These are phyloP conservation scores for Melanotaenia maccullochi DNA, from an alignment of 2,797 vertebrate genomes.

Conservation along the genomic window DNA sequence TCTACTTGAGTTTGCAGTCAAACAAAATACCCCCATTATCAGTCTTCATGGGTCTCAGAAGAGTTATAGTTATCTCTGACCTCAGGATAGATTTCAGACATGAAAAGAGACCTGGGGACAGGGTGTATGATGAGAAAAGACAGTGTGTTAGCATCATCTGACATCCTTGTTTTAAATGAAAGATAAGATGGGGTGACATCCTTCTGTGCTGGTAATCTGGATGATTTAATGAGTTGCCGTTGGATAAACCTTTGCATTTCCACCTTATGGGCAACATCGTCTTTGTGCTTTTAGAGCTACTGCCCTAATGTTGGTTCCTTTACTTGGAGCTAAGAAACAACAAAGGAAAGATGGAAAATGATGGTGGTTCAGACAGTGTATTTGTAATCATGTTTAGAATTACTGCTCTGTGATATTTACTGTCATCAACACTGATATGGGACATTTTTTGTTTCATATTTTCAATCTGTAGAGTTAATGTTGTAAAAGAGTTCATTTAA, in stretches of 20 bases:
- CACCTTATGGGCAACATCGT: constrained; percentile 25
- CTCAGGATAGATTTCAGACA: constrained; percentile 44
- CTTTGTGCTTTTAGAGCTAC: constrained; percentile 13
- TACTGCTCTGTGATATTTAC: constrained; percentile 14
- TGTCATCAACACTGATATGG: constrained; percentile 7
- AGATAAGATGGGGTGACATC: constrained; percentile 67
- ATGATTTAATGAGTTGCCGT: constrained; percentile 61
- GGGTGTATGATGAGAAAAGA: constrained; percentile 58
- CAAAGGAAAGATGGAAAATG: constrained; percentile 6
- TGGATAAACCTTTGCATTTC: constrained; percentile 68
- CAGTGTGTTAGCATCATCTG: constrained; percentile 52
- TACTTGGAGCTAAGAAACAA: not conserved
- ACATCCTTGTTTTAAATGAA: constrained; percentile 75
- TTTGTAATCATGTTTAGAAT: constrained; percentile 2
- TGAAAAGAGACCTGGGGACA: constrained; percentile 48
- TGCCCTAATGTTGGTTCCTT: constrained; percentile 27
- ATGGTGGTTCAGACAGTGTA: not conserved
- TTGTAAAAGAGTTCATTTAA: not conserved
- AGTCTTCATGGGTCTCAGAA: constrained; percentile 46
- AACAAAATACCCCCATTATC: constrained; percentile 41
- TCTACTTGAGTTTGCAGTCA: constrained; percentile 36
- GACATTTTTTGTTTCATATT: no score
- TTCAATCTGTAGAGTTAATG: not conserved
- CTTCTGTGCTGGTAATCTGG: constrained; percentile 53
- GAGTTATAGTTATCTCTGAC: constrained; percentile 54